Conservation (phyloP, 2,797 vertebrate species). For the Rhinatrema bivittatum region DNA sequence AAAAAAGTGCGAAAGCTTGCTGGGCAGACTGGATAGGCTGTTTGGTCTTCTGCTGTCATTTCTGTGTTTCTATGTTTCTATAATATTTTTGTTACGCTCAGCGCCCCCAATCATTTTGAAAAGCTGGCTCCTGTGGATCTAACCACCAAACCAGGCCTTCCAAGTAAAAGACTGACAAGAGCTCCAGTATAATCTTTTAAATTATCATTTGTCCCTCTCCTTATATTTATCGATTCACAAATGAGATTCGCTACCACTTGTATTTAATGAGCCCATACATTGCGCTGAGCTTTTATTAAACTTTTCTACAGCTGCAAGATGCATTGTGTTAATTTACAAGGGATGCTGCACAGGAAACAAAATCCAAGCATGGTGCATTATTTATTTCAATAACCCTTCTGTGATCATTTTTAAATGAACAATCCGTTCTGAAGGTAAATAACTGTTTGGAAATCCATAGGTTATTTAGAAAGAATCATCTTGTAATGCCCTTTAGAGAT, state of each 20-base stretch:
- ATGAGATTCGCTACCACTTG: slow-evolving; percentile 15
- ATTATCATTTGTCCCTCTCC: slow-evolving; percentile 9
- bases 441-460: slow-evolving; percentile 30
- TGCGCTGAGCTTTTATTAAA: slow-evolving; percentile 2
- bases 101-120: no score
- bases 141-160: no score
- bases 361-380: slow-evolving; percentile 1
- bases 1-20: no score
- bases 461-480: slow-evolving; percentile 30
- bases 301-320: slow-evolving; percentile 9
- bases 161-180: no score
- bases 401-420: slow-evolving; percentile 22
- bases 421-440: slow-evolving; percentile 15
- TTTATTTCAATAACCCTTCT: slow-evolving; percentile 11
- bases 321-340: slow-evolving; percentile 12
- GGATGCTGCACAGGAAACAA: slow-evolving; percentile 2
- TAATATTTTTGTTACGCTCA: no score
- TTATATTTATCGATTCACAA: slow-evolving; percentile 15
- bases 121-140: no score
- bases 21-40: no score
- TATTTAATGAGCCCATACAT: slow-evolving; percentile 5
- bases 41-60: no score
- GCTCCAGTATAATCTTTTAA: slow-evolving; percentile 16
- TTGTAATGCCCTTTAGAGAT: no score
- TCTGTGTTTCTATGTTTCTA: no score